Percentiles rank a stretch among this genome's conserved stretches.
phyloP scores from a whole-genome alignment of 1,140 invertebrate species.

The Tetraneura akinire region DNA sequence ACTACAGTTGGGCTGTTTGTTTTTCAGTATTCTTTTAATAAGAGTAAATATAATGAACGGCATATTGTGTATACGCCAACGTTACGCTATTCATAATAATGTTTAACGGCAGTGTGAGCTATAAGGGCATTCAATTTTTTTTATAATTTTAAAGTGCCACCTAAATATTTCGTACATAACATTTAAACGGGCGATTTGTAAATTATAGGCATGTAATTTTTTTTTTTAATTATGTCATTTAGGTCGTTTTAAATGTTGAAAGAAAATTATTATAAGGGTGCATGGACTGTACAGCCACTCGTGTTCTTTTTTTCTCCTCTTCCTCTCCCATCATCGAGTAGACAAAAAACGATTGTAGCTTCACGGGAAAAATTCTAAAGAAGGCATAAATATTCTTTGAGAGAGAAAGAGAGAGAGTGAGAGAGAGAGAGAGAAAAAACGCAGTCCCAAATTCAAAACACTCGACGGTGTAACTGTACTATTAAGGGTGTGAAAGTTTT shows the following conservation, averaged over 20 bases:
- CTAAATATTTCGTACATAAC: too few relatives aligned
- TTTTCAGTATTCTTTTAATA: too few relatives aligned
- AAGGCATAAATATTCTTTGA: constrained; percentile 7
- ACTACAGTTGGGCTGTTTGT: too few relatives aligned
- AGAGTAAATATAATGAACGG: too few relatives aligned
- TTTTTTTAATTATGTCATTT: background rate
- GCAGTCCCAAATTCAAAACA: constrained; percentile 1
- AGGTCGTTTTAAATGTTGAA: background rate
- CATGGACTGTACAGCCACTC: too few relatives aligned
- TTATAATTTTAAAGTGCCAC: too few relatives aligned
- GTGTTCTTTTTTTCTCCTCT: background rate
- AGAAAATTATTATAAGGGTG: background rate
- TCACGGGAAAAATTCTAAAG: background rate
- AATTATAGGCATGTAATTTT: background rate
- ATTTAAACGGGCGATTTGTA: too few relatives aligned
- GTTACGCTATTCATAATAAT: too few relatives aligned
- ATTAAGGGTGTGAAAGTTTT: constrained; percentile 37
- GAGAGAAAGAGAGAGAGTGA: background rate
- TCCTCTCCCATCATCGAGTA: too few relatives aligned
- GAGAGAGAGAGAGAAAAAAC: background rate
- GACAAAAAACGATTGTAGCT: background rate
- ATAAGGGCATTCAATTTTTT: too few relatives aligned
- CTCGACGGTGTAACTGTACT: constrained; percentile 11
- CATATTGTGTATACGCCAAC: too few relatives aligned
- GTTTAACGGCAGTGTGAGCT: too few relatives aligned